Evolutionary conservation across 2,797 vertebrate species (phyloP), one percentile per base, ranked within the genome.

Genomic region (Spea hammondii): DNA sequence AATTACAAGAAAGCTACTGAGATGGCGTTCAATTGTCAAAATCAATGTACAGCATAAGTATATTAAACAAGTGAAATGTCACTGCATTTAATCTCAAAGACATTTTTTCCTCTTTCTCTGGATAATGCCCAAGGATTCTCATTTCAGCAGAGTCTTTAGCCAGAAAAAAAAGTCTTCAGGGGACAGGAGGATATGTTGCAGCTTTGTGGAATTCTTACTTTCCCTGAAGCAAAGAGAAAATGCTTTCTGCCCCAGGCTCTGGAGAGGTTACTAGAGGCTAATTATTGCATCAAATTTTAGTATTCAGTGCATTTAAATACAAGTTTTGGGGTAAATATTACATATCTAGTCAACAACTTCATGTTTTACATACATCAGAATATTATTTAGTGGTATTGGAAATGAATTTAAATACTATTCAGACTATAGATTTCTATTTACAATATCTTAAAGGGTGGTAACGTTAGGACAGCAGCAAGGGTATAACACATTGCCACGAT

Each of bases 21-120:
- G 74, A 45, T 55, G 74, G 78, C 69, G 73, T 48, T 64, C 65
- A 73, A 74, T 74, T 74, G 54, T 79, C 72, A 80, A 75, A 76
- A 62, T 75, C 32, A 74, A 74, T 53, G 55, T 74, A 60, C 14
- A 62, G 65, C 45, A 70, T 70, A 74, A 75, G 64, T 75, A 70
- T 60, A 75, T 60, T 10, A 76, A 51, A 44, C n/a, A 59, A 53
- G 57, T 54, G 70, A 67, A 76, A 66, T 75, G 67, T 76, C 72
- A 80, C 8, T 71, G 68, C 57, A 57, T 80, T 71, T 65, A 14
- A 70, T 75, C 14, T 55, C 46, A 71, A 12, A 44, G 11, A 70
- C 48, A 80, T 64, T 66, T 71, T 14, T 65, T 14, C 50, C 66
- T 32, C 45, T 60, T 59, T 60, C 12, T 12, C 12, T 5, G 9